These are phyloP conservation scores for Menidia menidia DNA, from an alignment of 2,797 vertebrate species.

Conservation along the genomic window DNA sequence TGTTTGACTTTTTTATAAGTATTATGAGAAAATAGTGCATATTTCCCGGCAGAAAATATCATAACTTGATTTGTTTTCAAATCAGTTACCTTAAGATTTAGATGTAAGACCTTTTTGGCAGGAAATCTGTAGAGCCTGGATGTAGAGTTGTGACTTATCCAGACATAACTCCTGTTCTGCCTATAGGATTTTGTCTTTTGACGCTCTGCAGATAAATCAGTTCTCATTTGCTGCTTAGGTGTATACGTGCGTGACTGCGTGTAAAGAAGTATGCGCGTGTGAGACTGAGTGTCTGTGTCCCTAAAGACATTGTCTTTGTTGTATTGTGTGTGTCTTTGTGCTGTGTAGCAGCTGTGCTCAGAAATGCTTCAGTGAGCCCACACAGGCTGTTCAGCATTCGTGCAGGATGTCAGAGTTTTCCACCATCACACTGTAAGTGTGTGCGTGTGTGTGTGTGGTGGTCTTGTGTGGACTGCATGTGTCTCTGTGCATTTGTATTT, in stretches of 20 bases:
- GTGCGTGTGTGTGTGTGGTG: constrained; percentile 47
- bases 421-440: constrained; percentile 99
- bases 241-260: constrained; percentile 53
- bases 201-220: constrained; percentile 59
- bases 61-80: constrained; percentile 11
- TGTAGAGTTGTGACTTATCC: constrained; percentile 59
- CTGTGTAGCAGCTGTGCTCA: constrained; percentile 99
- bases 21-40: too few relatives aligned
- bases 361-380: constrained; percentile 99
- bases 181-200: constrained; percentile 43
- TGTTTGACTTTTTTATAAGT: neutral
- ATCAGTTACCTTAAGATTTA: neutral
- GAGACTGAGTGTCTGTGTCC: constrained; percentile 61
- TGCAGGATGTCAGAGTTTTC: constrained; percentile 99
- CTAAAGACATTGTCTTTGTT: constrained; percentile 80
- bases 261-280: constrained; percentile 35
- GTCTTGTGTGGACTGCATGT: constrained; percentile 20
- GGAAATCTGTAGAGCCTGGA: constrained; percentile 41
- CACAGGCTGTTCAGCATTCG: constrained; percentile 98
- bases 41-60: too few relatives aligned
- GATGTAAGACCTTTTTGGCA: constrained; percentile 50
- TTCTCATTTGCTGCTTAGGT: constrained; percentile 63
- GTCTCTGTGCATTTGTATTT: constrained; percentile 29
- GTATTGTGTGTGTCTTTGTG: constrained; percentile 92
- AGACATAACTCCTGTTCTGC: constrained; percentile 46